These are phyloP conservation scores for Clarias fuscus DNA, from an alignment of 2,797 vertebrate genomes.

Conservation along the genomic window DNA sequence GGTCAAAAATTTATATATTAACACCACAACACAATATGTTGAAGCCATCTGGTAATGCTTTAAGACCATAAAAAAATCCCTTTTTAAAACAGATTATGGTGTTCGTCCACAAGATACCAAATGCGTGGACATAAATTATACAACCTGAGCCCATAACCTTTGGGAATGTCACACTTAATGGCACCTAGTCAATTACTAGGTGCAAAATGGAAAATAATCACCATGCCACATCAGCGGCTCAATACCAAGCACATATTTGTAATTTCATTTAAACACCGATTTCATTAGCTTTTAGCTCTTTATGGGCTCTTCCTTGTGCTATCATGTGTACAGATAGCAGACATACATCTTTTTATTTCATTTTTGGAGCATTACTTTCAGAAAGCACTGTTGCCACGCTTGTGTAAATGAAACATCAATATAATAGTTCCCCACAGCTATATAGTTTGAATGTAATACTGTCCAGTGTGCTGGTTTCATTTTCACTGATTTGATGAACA, in stretches of 20 bases:
- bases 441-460: background rate
- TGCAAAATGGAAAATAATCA: background rate
- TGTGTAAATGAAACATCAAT: background rate
- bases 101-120: background rate
- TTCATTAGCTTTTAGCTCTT: background rate
- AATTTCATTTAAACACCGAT: background rate
- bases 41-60: background rate
- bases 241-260: background rate
- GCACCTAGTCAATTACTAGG: background rate
- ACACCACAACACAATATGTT: background rate
- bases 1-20: background rate
- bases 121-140: background rate
- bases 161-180: background rate
- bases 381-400: background rate
- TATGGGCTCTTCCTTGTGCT: background rate
- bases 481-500: slow-evolving; percentile 50
- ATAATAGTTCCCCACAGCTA: background rate
- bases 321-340: background rate
- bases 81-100: background rate
- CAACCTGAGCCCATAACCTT: background rate
- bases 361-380: background rate
- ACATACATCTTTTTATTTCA: background rate
- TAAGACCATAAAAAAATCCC: background rate
- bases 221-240: background rate
- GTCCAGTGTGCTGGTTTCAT: background rate